Conservation (phyloP, 2,113 vertebrate species). For the Tonatia bakeri region DNA sequence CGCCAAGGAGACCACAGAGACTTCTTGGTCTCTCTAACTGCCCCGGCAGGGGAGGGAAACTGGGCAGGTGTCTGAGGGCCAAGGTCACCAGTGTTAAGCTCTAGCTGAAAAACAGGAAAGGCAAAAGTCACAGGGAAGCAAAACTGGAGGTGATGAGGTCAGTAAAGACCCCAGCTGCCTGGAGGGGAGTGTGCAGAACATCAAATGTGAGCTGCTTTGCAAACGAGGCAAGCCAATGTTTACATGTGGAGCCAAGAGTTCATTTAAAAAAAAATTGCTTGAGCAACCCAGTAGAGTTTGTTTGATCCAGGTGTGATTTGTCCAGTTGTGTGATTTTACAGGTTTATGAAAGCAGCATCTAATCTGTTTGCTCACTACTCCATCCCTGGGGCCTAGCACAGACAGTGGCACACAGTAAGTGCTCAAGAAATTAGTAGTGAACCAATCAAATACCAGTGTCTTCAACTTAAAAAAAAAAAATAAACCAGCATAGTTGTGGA, state of each 20-base stretch:
- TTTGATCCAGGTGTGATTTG: background rate
- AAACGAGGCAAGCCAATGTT: rapidly evolving
- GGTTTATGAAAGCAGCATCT: background rate
- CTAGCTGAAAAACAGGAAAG: background rate
- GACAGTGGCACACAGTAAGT: background rate
- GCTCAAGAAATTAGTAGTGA: background rate
- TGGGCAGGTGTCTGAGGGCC: background rate
- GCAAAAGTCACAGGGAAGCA: background rate
- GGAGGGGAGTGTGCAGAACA: background rate
- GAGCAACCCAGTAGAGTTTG: background rate
- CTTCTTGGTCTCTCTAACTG: background rate
- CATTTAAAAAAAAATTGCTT: background rate
- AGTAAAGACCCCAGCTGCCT: background rate
- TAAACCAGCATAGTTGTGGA: background rate
- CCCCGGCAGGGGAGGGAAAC: background rate
- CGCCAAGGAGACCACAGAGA: background rate
- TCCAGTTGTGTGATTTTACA: background rate
- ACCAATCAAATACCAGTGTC: background rate
- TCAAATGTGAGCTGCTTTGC: too few relatives aligned
- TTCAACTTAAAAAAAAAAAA: background rate
- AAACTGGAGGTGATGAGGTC: background rate
- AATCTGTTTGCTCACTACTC: background rate
- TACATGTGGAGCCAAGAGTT: background rate
- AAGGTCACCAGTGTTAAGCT: too few relatives aligned
- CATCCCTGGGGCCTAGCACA: background rate